These are phyloP conservation scores for Acanthornis magna DNA, from an alignment of 2,797 vertebrate genomes.

Conservation along the genomic window DNA sequence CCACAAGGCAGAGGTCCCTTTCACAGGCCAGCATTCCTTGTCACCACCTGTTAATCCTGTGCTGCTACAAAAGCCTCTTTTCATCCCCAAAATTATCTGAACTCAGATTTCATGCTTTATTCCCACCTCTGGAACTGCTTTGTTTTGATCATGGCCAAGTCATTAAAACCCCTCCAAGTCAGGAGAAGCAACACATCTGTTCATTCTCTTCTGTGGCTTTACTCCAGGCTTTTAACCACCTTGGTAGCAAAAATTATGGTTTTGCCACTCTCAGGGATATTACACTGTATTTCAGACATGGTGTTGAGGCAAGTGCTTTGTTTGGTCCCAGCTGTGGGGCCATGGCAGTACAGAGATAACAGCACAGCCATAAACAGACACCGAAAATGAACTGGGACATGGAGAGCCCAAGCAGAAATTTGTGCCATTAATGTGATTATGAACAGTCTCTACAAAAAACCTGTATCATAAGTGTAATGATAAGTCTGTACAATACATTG, in stretches of 20 bases:
- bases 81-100: background rate
- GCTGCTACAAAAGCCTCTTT: background rate
- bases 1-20: background rate
- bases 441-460: background rate
- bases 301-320: background rate
- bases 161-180: background rate
- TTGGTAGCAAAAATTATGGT: background rate
- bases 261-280: background rate
- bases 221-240: background rate
- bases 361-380: background rate
- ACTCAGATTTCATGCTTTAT: background rate
- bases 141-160: background rate
- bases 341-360: background rate
- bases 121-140: background rate
- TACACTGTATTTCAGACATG: background rate
- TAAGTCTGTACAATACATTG: background rate
- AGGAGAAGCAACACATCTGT: background rate
- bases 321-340: background rate
- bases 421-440: background rate
- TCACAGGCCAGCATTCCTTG: fast-evolving
- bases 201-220: background rate
- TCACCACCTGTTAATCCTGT: background rate
- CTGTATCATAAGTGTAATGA: background rate
- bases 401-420: background rate
- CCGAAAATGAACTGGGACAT: background rate